Conservation (phyloP, 2,113 vertebrate species). For the Benthochromis sp. region DNA sequence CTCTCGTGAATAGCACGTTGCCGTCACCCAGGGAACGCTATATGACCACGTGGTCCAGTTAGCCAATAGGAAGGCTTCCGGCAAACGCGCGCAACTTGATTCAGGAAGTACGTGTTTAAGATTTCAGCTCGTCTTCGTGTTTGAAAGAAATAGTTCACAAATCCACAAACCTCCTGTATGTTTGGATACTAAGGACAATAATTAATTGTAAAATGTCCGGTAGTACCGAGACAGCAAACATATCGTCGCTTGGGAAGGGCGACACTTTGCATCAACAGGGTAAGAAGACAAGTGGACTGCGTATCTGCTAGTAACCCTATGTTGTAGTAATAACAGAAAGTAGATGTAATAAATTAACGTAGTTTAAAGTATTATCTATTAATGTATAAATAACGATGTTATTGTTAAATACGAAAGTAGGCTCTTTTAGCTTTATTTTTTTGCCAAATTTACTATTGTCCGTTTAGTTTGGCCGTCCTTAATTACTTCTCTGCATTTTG, state of each 20-base stretch:
- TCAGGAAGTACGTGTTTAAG: conserved; percentile 24
- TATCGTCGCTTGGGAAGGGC: conserved; percentile 16
- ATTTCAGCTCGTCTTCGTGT: neutral
- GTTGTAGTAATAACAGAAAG: neutral
- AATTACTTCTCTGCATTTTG: neutral
- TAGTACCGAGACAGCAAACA: neutral
- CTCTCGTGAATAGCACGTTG: neutral
- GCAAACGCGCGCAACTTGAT: conserved; percentile 32
- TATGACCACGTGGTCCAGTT: neutral
- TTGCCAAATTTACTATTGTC: neutral
- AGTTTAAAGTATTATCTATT: neutral
- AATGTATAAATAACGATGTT: neutral
- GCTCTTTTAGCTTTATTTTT: neutral
- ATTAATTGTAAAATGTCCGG: conserved; percentile 9
- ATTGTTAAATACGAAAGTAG: neutral
- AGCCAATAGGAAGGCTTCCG: conserved; percentile 21
- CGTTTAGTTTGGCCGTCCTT: neutral
- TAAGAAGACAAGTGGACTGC: neutral
- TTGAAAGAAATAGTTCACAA: neutral
- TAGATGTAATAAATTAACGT: neutral
- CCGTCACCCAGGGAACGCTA: neutral
- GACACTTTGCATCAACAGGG: conserved; percentile 62
- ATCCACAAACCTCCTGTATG: fast-evolving
- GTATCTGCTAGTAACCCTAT: neutral
- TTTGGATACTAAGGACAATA: fast-evolving